Percentiles rank a stretch among this genome's conserved stretches.
phyloP scores from a whole-genome alignment of 2,113 vertebrate species.

The Crotalus helleri region DNA sequence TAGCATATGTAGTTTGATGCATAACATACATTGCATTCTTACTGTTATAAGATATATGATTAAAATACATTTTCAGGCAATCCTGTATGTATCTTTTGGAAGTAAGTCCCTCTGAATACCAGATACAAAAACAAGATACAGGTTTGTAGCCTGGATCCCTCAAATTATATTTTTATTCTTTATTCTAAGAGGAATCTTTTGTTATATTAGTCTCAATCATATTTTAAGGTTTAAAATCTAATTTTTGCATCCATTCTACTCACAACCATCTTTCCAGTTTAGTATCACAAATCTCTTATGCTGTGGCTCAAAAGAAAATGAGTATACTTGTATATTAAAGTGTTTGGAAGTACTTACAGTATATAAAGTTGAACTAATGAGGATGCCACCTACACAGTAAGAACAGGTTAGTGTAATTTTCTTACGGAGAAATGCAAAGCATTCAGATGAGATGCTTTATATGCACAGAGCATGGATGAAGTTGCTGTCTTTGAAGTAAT shows the following conservation, averaged over 20 bases:
- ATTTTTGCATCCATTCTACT: background rate
- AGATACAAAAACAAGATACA: background rate
- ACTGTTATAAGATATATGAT: background rate
- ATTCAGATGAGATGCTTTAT: background rate
- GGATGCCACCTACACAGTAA: background rate
- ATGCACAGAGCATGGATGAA: background rate
- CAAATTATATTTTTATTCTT: background rate
- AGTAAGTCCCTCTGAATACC: background rate
- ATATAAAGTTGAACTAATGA: background rate
- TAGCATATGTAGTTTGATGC: background rate
- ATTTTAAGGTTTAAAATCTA: background rate
- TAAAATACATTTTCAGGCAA: background rate
- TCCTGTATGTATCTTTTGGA: background rate
- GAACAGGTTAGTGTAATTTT: background rate
- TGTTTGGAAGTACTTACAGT: background rate
- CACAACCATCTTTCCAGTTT: background rate
- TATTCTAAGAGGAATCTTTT: background rate
- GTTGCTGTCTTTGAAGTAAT: background rate
- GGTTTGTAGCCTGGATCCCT: background rate
- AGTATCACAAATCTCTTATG: background rate
- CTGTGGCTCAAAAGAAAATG: background rate
- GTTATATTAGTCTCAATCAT: background rate
- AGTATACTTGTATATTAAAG: background rate
- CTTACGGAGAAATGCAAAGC: background rate
- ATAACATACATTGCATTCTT: background rate